Conservation (phyloP, 2,113 vertebrate species). For the Ardeotis arabs region DNA sequence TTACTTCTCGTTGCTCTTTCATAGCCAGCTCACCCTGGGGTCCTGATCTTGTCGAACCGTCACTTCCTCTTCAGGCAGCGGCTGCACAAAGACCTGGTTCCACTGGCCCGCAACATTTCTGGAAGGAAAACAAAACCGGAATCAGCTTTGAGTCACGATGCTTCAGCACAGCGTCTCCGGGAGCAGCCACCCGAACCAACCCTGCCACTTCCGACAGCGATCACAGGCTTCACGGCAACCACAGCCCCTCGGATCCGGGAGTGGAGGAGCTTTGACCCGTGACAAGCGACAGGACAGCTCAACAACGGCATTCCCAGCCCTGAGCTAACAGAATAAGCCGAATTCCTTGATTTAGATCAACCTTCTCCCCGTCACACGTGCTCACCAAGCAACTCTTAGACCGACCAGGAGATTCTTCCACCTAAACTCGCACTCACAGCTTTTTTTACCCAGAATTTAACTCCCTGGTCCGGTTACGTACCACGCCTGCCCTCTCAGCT, state of each 20-base stretch:
- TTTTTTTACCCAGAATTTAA: not conserved
- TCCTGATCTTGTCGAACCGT: conserved; percentile 87
- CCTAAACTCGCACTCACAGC: not conserved
- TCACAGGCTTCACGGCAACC: not conserved
- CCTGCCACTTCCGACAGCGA: rapidly evolving
- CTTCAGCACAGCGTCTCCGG: rapidly evolving
- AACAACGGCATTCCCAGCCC: not conserved
- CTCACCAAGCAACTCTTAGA: not conserved
- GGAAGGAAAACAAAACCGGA: not conserved
- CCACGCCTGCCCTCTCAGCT: not conserved
- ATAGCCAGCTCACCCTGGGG: conserved; percentile 81
- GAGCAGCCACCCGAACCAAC: not conserved
- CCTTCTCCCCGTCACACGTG: rapidly evolving
- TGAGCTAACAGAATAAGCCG: not conserved
- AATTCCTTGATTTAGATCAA: not conserved
- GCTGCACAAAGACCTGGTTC: conserved; percentile 95
- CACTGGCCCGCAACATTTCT: conserved; percentile 91
- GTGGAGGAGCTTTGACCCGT: not conserved
- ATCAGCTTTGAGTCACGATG: not conserved
- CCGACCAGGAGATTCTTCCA: not conserved
- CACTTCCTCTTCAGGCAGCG: conserved; percentile 88
- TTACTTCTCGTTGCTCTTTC: not conserved
- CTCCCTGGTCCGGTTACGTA: not conserved
- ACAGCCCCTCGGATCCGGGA: rapidly evolving
- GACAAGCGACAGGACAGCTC: not conserved